Conservation (phyloP, 2,113 vertebrate genomes). For the Phoxinus phoxinus region DNA sequence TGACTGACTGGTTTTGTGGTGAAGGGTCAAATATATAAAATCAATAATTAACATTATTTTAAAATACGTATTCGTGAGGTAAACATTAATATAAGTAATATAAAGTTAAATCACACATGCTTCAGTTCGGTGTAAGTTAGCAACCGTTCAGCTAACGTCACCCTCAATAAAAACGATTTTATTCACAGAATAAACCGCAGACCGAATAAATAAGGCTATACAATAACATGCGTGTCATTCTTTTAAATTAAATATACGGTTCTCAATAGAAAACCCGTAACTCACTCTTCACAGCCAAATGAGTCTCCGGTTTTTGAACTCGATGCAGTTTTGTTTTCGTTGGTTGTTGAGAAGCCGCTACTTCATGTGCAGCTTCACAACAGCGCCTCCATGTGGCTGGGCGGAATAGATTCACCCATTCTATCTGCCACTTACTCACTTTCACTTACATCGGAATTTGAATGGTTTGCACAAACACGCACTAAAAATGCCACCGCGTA, state of each 20-base stretch:
- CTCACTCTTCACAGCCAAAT: background rate
- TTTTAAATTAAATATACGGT: background rate
- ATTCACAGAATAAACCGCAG: background rate
- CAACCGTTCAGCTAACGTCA: slow-evolving; percentile 8
- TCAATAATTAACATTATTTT: background rate
- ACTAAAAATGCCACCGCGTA: background rate
- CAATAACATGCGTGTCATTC: background rate
- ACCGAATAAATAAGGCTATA: background rate
- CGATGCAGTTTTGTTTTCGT: slow-evolving; percentile 26
- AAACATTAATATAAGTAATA: background rate
- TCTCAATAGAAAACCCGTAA: background rate
- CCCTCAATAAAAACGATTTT: background rate
- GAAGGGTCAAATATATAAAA: too few species aligned
- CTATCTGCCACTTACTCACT: background rate
- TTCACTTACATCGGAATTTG: background rate
- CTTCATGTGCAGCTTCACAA: background rate
- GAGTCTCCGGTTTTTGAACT: slow-evolving; percentile 20
- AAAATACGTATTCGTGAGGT: background rate
- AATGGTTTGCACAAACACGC: background rate
- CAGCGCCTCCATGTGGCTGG: background rate
- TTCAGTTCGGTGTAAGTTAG: background rate
- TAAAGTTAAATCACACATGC: background rate
- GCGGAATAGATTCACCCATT: background rate
- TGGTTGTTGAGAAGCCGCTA: slow-evolving; percentile 12
- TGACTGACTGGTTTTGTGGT: too few species aligned